A percentile compares a stretch with the other conserved stretches of the same genome.
phyloP scores from a whole-genome alignment of 2,888 invertebrate genomes.

The Sinodicranocentrus sp. region DNA sequence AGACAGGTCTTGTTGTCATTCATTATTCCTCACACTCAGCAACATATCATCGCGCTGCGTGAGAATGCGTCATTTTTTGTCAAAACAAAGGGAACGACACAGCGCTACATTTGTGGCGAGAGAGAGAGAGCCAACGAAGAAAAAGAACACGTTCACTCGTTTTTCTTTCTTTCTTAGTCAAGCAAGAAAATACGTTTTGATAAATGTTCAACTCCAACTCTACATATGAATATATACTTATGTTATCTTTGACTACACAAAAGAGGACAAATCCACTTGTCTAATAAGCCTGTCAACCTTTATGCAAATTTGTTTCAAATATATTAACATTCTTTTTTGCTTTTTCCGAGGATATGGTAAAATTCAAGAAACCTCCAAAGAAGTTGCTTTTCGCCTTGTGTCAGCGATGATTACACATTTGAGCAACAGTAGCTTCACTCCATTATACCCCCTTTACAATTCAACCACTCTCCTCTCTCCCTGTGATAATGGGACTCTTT shows the following conservation, averaged over 20 bases:
- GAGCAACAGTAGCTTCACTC: no score
- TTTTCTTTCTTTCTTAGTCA: not conserved
- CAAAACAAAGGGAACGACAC: conserved; percentile 51
- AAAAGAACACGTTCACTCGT: conserved; percentile 25
- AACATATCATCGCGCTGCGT: conserved; percentile 51
- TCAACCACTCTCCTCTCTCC: not conserved
- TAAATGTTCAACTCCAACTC: not conserved
- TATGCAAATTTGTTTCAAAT: conserved; percentile 37
- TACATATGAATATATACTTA: no score
- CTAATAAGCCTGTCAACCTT: conserved; percentile 48
- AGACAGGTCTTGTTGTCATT: conserved; percentile 43
- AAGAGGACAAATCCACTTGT: conserved; percentile 41
- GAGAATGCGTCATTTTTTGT: conserved; percentile 63
- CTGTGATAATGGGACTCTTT: not conserved
- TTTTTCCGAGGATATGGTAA: no score
- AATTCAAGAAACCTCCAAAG: no score
- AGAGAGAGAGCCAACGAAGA: conserved; percentile 9
- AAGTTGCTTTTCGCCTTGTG: no score
- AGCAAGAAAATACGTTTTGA: conserved; percentile 10
- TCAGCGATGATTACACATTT: no score
- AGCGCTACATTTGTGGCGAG: conserved; percentile 10
- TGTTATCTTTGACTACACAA: conserved; percentile 32
- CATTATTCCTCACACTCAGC: conserved; percentile 42
- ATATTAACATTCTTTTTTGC: not conserved
- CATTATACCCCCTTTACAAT: not conserved